These are phyloP conservation scores for Chamaedrilus cognettii DNA, from an alignment of 2,888 invertebrate species.

Conservation along the genomic window DNA sequence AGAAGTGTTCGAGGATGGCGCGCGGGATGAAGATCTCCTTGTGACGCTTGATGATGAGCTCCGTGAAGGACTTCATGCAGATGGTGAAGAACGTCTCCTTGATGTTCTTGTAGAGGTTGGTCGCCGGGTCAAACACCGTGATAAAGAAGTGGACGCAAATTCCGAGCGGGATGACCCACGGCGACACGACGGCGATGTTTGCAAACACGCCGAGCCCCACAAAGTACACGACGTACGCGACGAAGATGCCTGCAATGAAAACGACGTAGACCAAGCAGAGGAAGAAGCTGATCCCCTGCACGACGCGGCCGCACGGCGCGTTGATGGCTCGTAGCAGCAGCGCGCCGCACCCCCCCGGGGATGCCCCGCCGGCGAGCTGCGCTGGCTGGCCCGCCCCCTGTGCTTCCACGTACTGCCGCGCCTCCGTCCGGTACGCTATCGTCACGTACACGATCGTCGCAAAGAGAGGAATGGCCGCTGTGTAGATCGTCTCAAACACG, in stretches of 20 bases:
- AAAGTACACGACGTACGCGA: constrained; percentile 20
- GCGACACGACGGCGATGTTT: constrained; percentile 23
- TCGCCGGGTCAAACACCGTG: constrained; percentile 14
- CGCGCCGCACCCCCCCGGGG: background rate
- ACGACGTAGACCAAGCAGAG: constrained; percentile 16
- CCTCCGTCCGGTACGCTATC: constrained; percentile 1
- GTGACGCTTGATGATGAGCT: constrained; percentile 18
- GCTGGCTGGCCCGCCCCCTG: background rate
- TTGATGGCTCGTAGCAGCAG: constrained; percentile 6
- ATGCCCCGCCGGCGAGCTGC: background rate
- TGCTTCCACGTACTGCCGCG: background rate
- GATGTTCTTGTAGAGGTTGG: constrained; percentile 9
- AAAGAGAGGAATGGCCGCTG: constrained; percentile 15
- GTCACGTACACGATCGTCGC: constrained; percentile 10
- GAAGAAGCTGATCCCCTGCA: constrained; percentile 13
- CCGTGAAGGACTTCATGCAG: constrained; percentile 11
- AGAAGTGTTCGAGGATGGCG: constrained; percentile 20
- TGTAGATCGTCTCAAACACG: constrained; percentile 20
- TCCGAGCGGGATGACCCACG: constrained; percentile 21
- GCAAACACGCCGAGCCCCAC: constrained; percentile 21
- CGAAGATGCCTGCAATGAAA: constrained; percentile 17
- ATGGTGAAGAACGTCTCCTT: constrained; percentile 21
- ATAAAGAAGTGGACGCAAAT: constrained; percentile 21
- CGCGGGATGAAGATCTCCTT: constrained; percentile 24
- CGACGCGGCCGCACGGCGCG: constrained; percentile 1